phyloP scores from a whole-genome alignment of 2,797 vertebrate genomes.

The Danio tinwini region DNA sequence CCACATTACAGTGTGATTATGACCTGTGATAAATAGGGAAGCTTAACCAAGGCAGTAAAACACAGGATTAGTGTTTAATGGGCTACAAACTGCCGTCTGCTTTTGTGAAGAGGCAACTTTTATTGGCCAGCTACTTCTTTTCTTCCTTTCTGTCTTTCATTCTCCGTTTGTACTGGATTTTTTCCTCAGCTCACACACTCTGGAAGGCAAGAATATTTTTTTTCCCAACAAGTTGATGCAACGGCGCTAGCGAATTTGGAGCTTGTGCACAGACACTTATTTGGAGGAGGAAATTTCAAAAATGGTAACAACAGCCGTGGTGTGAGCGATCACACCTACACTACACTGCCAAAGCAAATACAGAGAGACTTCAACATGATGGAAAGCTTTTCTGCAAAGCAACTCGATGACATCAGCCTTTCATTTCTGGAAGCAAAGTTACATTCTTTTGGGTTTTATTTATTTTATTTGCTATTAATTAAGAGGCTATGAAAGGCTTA shows the following conservation, averaged over 20 bases:
- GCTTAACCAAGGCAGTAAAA: slow-evolving; percentile 81
- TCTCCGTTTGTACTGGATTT: slow-evolving; percentile 41
- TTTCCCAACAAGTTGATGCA: slow-evolving; percentile 27
- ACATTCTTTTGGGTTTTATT: background rate
- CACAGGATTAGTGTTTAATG: slow-evolving; percentile 80
- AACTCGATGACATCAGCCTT: background rate
- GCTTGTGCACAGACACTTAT: slow-evolving; percentile 32
- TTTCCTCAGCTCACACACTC: slow-evolving; percentile 12
- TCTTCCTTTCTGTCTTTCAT: slow-evolving; percentile 37
- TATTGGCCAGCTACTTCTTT: slow-evolving; percentile 56
- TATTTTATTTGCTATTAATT: too few species aligned
- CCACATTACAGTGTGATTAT: slow-evolving; percentile 79
- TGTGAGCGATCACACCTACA: slow-evolving; percentile 45
- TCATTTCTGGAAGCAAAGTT: background rate
- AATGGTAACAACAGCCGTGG: slow-evolving; percentile 55
- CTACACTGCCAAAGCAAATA: slow-evolving; percentile 26
- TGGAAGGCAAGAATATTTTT: slow-evolving; percentile 32
- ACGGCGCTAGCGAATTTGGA: slow-evolving; percentile 13
- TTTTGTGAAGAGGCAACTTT: slow-evolving; percentile 71
- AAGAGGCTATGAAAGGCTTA: too few species aligned
- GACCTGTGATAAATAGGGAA: slow-evolving; percentile 82
- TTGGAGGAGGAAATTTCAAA: slow-evolving; percentile 59
- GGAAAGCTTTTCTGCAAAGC: background rate
- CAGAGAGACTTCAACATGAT: slow-evolving; percentile 38
- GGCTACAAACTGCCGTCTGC: slow-evolving; percentile 75